Evolutionary conservation across 2,113 vertebrate genomes (phyloP), one percentile per base, ranked within the genome.

Genomic region (Pedionomus torquatus): DNA sequence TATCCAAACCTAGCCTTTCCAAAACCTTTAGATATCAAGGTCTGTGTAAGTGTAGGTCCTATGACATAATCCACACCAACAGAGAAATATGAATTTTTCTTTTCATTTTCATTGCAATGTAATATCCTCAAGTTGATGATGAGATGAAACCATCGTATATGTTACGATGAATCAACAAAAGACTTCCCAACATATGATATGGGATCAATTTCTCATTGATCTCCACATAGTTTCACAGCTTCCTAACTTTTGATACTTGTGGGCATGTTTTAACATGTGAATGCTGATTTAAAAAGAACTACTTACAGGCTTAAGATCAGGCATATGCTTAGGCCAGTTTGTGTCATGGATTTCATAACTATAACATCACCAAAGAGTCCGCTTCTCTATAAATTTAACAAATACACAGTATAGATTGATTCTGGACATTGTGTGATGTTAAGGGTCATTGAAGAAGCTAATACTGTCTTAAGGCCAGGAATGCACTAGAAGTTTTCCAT

Each of bases 171-270:
- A 82, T 60, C 17, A 76, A 43, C 2, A 39, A 71, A 76, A 87
- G 25, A 8, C 28, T 72, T 72, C 19, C n/a, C 14, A 66, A 24
- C 2, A 17, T 23, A 5, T 2, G 7, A 17, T 24, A 46, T 7
- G 14, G 49, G 17, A n/a, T n/a, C n/a, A n/a, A n/a, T n/a, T n/a
- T 1, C 41, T 28, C 11, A 26, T 49, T 26, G 28, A 78, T 39
- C 26, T 83, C 26, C 10, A 9, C 4, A 20, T 4, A 61, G 14
- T 46, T 92, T 69, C 61, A 66, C 43, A 46, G 24, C 2, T 57
- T 25, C 3, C n/a, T 81, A 78, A 21, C 33, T 87, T 87, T 37
- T 16, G 54, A 17, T 61, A 13, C 0, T 0, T 8, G 13, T 28
- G 23, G 49, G 13, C 19, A 15, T 15, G 4, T 86, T 83, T 44